Evolutionary conservation across 1,140 invertebrate genomes (phyloP).

Genomic region (Leptopilina boulardi): DNA sequence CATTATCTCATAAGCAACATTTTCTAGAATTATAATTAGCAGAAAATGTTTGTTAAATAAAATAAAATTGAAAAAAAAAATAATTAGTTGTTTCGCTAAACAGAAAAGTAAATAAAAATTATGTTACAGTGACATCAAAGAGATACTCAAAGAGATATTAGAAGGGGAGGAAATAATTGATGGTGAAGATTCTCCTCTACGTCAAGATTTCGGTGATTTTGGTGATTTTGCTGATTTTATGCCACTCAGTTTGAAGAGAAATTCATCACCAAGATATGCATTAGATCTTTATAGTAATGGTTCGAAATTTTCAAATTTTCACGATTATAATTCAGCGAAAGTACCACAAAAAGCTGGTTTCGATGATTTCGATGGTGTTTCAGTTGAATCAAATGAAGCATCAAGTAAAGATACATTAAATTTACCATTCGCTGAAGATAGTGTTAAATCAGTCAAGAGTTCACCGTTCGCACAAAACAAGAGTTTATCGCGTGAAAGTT

Average conservation of each 20-base stretch:
- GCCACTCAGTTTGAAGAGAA: slow-evolving; percentile 64
- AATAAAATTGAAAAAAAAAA: neutral
- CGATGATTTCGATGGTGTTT: slow-evolving; percentile 72
- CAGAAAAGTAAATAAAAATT: neutral
- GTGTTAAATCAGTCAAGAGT: slow-evolving; percentile 66
- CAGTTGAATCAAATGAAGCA: slow-evolving; percentile 61
- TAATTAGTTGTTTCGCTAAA: too few species aligned
- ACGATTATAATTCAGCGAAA: slow-evolving; percentile 68
- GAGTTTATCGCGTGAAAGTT: slow-evolving; percentile 59
- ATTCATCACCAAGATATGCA: slow-evolving; percentile 60
- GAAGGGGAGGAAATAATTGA: slow-evolving; percentile 68
- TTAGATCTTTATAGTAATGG: slow-evolving; percentile 53
- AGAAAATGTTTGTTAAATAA: slow-evolving; percentile 25
- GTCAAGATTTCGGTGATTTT: slow-evolving; percentile 70
- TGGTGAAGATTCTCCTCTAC: slow-evolving; percentile 68
- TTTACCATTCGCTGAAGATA: slow-evolving; percentile 71
- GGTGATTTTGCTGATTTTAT: slow-evolving; percentile 69
- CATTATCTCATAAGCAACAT: neutral
- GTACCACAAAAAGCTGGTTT: slow-evolving; percentile 70
- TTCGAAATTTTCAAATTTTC: slow-evolving; percentile 53
- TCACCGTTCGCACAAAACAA: slow-evolving; percentile 68
- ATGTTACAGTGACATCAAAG: slow-evolving; percentile 65
- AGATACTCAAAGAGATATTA: slow-evolving; percentile 58
- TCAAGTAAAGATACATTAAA: slow-evolving; percentile 71
- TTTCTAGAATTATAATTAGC: slow-evolving; percentile 2